Evolutionary conservation across 2,113 vertebrate genomes (phyloP).

Genomic region (Alethe diademata): DNA sequence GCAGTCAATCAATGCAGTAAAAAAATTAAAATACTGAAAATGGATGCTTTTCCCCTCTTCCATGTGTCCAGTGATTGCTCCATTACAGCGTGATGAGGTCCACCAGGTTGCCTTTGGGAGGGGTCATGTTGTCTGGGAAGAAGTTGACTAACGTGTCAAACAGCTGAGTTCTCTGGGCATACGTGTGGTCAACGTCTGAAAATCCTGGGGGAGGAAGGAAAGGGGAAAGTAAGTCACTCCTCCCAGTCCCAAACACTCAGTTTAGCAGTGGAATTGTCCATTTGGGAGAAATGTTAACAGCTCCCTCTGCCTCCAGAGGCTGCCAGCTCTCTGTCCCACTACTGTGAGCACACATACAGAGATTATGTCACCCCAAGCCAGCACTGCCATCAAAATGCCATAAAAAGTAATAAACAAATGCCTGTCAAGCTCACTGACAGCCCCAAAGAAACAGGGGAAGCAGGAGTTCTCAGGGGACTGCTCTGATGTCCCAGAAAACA

Average conservation of each 20-base stretch:
- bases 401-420: background rate
- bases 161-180: slow-evolving; percentile 95
- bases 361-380: background rate
- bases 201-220: slow-evolving; percentile 80
- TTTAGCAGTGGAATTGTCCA: background rate
- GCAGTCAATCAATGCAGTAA: slow-evolving; percentile 62
- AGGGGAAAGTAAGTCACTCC: background rate
- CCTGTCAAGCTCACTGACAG: background rate
- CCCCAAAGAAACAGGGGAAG: background rate
- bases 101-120: slow-evolving; percentile 97
- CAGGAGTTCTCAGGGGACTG: background rate
- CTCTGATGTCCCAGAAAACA: slow-evolving; percentile 38
- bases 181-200: slow-evolving; percentile 96
- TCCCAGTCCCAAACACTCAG: background rate
- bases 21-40: slow-evolving; percentile 69
- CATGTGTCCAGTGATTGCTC: slow-evolving; percentile 24
- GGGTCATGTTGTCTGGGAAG: slow-evolving; percentile 99
- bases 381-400: background rate
- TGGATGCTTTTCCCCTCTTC: slow-evolving; percentile 48
- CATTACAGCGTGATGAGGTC: slow-evolving; percentile 95
- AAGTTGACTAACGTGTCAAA: slow-evolving; percentile 98
- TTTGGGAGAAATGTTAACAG: background rate
- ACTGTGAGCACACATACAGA: background rate
- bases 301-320: background rate
- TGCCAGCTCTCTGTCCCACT: background rate